phyloP scores from a whole-genome alignment of 35 echinoderm and acorn worm genomes.

The Eucidaris tribuloides region DNA sequence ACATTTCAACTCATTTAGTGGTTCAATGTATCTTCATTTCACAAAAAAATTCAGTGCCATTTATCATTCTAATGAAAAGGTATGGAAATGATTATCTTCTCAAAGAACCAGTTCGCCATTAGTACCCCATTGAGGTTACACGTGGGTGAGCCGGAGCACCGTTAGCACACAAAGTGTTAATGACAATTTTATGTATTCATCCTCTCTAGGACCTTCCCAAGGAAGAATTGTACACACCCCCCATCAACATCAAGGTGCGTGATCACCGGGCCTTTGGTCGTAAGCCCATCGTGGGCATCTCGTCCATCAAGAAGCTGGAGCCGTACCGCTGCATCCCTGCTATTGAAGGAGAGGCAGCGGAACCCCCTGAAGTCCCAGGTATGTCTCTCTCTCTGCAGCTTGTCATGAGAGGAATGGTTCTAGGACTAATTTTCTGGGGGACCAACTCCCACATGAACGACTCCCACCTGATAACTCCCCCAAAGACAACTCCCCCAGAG shows the following conservation, averaged over 20 bases:
- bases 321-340: conserved; percentile 63
- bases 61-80: background rate
- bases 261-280: conserved; percentile 97
- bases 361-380: conserved; percentile 57
- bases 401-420: no score
- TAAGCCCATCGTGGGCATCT: conserved; percentile 92
- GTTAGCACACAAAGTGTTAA: no score
- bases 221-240: conserved; percentile 98
- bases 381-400: background rate
- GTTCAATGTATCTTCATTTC: no score
- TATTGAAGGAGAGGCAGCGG: conserved; percentile 9
- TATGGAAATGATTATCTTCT: no score
- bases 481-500: no score
- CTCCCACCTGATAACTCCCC: no score
- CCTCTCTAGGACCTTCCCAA: conserved; percentile 88
- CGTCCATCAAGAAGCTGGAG: conserved; percentile 70
- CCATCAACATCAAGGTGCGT: conserved; percentile 95
- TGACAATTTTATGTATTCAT: no score
- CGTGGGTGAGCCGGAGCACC: no score
- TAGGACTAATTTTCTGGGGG: no score
- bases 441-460: no score
- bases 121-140: no score
- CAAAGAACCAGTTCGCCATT: background rate
- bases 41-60: background rate
- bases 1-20: no score